These are phyloP conservation scores for Psix sp. DNA, from an alignment of 1,140 invertebrate genomes.

Conservation along the genomic window DNA sequence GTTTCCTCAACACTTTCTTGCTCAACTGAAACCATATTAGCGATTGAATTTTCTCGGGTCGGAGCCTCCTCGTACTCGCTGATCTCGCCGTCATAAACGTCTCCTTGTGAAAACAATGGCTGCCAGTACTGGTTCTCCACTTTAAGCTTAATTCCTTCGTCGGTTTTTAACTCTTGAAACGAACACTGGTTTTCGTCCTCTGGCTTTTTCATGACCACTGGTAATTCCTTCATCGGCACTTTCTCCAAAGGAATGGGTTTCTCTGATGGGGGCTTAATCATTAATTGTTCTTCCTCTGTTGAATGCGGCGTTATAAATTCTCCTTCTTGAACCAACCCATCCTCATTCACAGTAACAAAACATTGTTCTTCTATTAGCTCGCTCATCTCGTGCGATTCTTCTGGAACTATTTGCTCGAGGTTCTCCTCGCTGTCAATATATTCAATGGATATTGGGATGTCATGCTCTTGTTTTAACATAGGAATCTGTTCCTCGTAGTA, in stretches of 20 bases:
- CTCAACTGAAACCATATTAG: conserved; percentile 25
- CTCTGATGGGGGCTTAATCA: conserved; percentile 5
- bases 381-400: conserved; percentile 25
- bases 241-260: conserved; percentile 18
- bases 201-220: conserved; percentile 25
- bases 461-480: conserved; percentile 28
- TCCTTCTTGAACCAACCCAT: neutral
- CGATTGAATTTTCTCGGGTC: conserved; percentile 47
- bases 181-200: conserved; percentile 42
- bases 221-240: conserved; percentile 29
- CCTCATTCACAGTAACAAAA: conserved; percentile 22
- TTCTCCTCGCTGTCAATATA: conserved; percentile 27
- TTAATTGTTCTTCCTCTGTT: conserved; percentile 14
- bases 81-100: conserved; percentile 32
- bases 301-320: conserved; percentile 22
- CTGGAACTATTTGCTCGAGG: conserved; percentile 29
- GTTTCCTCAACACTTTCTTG: conserved; percentile 31
- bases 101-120: conserved; percentile 22
- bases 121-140: conserved; percentile 41
- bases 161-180: conserved; percentile 25
- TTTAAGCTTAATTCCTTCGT: conserved; percentile 42
- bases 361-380: conserved; percentile 39
- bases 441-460: conserved; percentile 38
- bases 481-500: conserved; percentile 33
- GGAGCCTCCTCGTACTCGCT: conserved; percentile 38